Percentiles rank a stretch among this genome's conserved stretches.
Evolutionary conservation across 2,888 invertebrate genomes (phyloP).

Genomic region (Falcaria lacertinaria): DNA sequence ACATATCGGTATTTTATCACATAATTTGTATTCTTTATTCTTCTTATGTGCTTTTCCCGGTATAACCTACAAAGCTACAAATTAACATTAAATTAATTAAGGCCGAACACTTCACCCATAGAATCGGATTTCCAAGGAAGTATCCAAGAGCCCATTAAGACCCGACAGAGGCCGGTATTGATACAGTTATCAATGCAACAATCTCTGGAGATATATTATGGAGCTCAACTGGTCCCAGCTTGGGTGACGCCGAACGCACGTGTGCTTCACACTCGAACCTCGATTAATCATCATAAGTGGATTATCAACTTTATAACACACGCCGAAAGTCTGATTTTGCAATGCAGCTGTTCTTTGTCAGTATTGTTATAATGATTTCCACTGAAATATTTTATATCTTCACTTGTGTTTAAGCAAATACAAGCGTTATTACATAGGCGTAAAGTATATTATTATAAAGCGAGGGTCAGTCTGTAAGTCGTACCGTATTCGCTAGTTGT

Average conservation of each 20-base stretch:
- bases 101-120: conserved; percentile 4
- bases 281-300: conserved; percentile 19
- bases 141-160: conserved; percentile 38
- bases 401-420: conserved; percentile 17
- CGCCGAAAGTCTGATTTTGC: conserved; percentile 22
- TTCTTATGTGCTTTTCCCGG: no score
- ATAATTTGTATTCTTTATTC: no score
- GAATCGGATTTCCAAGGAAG: conserved; percentile 28
- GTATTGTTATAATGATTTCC: conserved; percentile 34
- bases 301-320: conserved; percentile 25
- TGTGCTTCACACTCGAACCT: conserved; percentile 60
- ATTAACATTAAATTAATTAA: no score
- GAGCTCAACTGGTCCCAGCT: conserved; percentile 63
- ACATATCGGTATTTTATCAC: no score
- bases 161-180: conserved; percentile 42
- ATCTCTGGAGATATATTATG: conserved; percentile 59
- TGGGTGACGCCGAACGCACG: conserved; percentile 71
- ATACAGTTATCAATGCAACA: conserved; percentile 59
- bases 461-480: conserved; percentile 26
- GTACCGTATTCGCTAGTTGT: conserved; percentile 26
- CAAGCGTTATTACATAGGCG: conserved; percentile 17
- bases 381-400: conserved; percentile 50
- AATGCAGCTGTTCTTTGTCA: conserved; percentile 22
- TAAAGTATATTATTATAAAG: conserved; percentile 26
- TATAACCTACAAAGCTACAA: no score